Evolutionary conservation across 1,140 invertebrate species (phyloP).

Genomic region (Phymastichus coffea): DNA sequence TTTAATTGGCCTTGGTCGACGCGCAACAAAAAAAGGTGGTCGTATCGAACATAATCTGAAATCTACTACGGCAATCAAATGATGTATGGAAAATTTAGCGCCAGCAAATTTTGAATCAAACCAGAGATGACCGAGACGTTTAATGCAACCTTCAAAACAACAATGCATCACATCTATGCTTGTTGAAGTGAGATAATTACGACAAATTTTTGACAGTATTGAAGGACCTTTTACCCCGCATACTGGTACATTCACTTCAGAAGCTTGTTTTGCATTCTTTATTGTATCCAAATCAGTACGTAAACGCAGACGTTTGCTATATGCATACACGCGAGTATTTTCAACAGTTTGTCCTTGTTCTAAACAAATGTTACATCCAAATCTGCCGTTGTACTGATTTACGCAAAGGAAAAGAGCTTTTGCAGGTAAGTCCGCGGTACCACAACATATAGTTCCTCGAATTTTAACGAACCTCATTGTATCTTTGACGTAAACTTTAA

Average conservation of each 20-base stretch:
- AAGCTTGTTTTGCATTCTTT: background rate
- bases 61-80: conserved; percentile 13
- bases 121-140: background rate
- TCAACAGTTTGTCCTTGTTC: too few species aligned
- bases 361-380: too few species aligned
- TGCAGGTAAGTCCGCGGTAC: too few species aligned
- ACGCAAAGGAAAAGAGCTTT: too few species aligned
- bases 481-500: conserved; percentile 11
- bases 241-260: background rate
- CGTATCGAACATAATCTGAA: too few species aligned
- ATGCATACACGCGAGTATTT: background rate
- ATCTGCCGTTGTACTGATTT: too few species aligned
- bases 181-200: too few species aligned
- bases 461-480: background rate
- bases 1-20: too few species aligned
- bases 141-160: background rate
- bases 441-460: background rate
- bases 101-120: background rate
- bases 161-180: too few species aligned
- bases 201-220: conserved; percentile 2
- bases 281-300: background rate
- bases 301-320: background rate
- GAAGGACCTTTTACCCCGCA: conserved; percentile 1
- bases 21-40: too few species aligned
- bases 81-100: conserved; percentile 6